Conservation (phyloP, 2,113 vertebrate species). For the Axis porcinus region DNA sequence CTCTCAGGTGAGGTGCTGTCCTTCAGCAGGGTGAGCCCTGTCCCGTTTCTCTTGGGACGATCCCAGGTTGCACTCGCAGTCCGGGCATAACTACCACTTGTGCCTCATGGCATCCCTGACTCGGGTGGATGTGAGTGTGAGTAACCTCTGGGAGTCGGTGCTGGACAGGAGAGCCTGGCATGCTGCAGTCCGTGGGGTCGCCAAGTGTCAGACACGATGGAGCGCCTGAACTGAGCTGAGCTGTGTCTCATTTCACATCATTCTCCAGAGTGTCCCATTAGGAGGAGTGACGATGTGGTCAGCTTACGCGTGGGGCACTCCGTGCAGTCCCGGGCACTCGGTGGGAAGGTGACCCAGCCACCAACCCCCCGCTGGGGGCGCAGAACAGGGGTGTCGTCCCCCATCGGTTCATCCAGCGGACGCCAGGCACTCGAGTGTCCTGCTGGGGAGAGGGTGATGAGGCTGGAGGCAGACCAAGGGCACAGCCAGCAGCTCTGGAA, state of each 20-base stretch:
- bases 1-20: background rate
- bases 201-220: background rate
- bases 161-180: background rate
- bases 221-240: background rate
- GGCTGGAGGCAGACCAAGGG: background rate
- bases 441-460: background rate
- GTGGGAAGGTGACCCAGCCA: background rate
- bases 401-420: background rate
- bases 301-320: too few species aligned
- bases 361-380: background rate
- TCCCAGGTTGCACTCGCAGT: background rate
- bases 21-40: accelerated
- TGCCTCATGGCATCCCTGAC: background rate
- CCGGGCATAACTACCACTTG: background rate
- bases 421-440: background rate
- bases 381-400: background rate
- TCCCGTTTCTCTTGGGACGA: background rate
- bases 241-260: background rate
- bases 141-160: background rate
- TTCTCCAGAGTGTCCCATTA: background rate
- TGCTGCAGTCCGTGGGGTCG: background rate
- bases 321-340: background rate
- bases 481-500: background rate
- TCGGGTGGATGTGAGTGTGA: background rate
- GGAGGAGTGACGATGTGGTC: background rate